Conservation (phyloP, 2,797 vertebrate species). For the Pseudotriccus pelzelni region DNA sequence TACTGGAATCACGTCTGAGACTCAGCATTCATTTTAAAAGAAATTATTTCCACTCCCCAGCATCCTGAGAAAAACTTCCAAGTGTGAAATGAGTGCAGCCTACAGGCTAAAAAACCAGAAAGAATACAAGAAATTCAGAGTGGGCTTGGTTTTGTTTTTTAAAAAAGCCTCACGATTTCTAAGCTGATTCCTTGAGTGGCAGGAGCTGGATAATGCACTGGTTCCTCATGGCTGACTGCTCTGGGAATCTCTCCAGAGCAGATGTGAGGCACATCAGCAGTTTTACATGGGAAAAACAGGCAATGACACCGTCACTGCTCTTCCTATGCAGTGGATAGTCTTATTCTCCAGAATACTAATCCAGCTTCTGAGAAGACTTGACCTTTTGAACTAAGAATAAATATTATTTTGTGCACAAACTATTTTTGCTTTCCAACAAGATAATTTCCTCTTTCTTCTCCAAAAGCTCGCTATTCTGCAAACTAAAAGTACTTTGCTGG, state of each 20-base stretch:
- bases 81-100: slow-evolving; percentile 3
- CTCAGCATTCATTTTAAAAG: slow-evolving; percentile 16
- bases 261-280: background rate
- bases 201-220: background rate
- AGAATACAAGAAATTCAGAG: background rate
- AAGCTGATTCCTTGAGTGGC: background rate
- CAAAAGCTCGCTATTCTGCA: slow-evolving; percentile 75
- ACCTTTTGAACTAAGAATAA: background rate
- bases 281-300: background rate
- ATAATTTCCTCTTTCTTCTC: slow-evolving; percentile 40
- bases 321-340: background rate
- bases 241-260: background rate
- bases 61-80: background rate
- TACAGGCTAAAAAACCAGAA: background rate
- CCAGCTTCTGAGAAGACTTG: background rate
- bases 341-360: background rate
- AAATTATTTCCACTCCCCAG: background rate
- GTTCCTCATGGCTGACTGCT: background rate
- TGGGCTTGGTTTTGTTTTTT: background rate
- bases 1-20: background rate
- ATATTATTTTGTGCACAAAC: background rate
- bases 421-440: slow-evolving; percentile 13
- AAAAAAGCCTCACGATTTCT: background rate
- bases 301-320: background rate
- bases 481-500: slow-evolving; percentile 72